Conservation (phyloP, 2,888 invertebrate genomes). For the Chalcosyrphus nemorum region DNA sequence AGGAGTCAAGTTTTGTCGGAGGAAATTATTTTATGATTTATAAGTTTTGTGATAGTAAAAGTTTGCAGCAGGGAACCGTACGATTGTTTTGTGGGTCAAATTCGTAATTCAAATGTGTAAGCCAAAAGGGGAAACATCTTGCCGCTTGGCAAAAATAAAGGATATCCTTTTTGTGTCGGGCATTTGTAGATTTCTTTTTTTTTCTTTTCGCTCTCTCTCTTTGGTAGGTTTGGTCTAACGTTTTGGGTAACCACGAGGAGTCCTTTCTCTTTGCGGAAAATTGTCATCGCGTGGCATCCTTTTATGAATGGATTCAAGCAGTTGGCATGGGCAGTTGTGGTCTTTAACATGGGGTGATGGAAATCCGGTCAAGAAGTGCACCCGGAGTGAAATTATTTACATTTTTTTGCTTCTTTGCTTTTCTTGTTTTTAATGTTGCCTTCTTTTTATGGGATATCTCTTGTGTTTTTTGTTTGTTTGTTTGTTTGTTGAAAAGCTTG, state of each 20-base stretch:
- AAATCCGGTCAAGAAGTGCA: conserved; percentile 69
- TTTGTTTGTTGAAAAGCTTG: conserved; percentile 2
- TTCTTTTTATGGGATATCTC: not conserved
- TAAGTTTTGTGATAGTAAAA: conserved; percentile 72
- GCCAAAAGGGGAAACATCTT: conserved; percentile 51
- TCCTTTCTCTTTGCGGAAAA: conserved; percentile 48
- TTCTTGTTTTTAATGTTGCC: too few relatives aligned
- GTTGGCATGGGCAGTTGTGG: conserved; percentile 51
- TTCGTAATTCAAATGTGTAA: conserved; percentile 66
- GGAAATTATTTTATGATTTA: conserved; percentile 73
- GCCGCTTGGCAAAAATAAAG: conserved; percentile 43
- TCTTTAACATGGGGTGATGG: conserved; percentile 64
- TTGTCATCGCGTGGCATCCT: conserved; percentile 66
- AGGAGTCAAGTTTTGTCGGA: conserved; percentile 57
- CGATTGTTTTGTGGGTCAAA: conserved; percentile 70
- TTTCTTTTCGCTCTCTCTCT: conserved; percentile 3
- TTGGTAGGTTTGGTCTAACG: not conserved
- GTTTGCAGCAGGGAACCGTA: conserved; percentile 54
- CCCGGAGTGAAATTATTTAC: conserved; percentile 45
- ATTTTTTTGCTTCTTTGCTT: conserved; percentile 4
- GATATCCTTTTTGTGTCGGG: conserved; percentile 62
- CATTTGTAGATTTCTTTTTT: too few relatives aligned
- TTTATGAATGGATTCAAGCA: conserved; percentile 46
- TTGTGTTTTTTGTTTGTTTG: not conserved
- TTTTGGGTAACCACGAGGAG: conserved; percentile 7